A percentile compares a stretch with the other conserved stretches of the same genome.
These are phyloP conservation scores for Luperina nickerlii DNA, from an alignment of 2,888 invertebrate genomes.

Conservation along the genomic window DNA sequence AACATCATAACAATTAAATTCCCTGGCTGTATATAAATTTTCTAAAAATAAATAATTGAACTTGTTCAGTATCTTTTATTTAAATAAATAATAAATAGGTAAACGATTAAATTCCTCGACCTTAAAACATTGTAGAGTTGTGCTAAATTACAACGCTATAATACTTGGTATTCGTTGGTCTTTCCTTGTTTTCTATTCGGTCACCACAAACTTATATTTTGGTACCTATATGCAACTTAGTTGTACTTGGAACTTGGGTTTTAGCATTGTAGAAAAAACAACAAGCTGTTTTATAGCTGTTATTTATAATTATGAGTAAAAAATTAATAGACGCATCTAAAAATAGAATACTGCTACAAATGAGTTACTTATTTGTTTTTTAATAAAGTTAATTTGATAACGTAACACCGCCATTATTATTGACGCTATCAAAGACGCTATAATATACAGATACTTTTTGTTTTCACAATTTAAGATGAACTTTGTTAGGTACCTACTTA, in stretches of 20 bases:
- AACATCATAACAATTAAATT: not conserved
- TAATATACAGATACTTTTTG: not conserved
- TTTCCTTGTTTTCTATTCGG: slow-evolving; percentile 43
- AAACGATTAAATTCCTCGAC: slow-evolving; percentile 23
- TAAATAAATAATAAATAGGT: not conserved
- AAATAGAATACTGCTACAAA: not conserved
- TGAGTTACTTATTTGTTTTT: not conserved
- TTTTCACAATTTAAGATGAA: not conserved
- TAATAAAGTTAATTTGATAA: too few species aligned
- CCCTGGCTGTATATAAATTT: not conserved
- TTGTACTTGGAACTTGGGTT: not conserved
- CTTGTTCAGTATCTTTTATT: not conserved
- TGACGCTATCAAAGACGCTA: not conserved
- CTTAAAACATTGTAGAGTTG: slow-evolving; percentile 25
- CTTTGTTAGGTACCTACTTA: not conserved
- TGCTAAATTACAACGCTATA: slow-evolving; percentile 38
- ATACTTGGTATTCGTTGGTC: slow-evolving; percentile 1
- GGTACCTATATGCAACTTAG: not conserved
- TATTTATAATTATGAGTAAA: not conserved
- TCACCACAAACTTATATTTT: slow-evolving; percentile 7
- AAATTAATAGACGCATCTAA: not conserved
- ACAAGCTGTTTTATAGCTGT: not conserved
- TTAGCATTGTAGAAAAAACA: slow-evolving; percentile 5
- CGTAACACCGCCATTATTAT: not conserved
- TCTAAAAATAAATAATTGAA: not conserved